Evolutionary conservation across 2,888 invertebrate genomes (phyloP).

Genomic region (Galerucella calmariensis): DNA sequence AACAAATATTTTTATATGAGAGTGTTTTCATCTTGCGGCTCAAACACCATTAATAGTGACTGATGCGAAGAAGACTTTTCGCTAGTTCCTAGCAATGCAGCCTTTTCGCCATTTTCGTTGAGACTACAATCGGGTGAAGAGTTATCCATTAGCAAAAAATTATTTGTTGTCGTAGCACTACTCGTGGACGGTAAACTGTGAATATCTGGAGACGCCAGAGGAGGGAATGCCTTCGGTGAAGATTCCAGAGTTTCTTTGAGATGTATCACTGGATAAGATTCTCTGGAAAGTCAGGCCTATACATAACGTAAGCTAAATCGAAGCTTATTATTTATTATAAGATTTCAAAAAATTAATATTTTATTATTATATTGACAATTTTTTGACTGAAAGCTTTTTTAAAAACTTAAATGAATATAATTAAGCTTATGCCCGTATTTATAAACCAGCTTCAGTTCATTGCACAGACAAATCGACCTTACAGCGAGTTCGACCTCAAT

Average conservation of each 20-base stretch:
- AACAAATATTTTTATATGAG: conserved; percentile 70
- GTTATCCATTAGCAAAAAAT: conserved; percentile 68
- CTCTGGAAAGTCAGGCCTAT: conserved; percentile 67
- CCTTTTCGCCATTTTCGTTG: conserved; percentile 66
- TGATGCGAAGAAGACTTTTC: conserved; percentile 78
- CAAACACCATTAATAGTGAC: conserved; percentile 80
- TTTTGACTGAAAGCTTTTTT: no score
- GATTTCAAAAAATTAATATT: not conserved
- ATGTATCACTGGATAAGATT: conserved; percentile 69
- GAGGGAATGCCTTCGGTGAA: conserved; percentile 66
- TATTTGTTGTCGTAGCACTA: conserved; percentile 65
- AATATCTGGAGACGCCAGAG: conserved; percentile 73
- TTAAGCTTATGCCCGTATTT: no score
- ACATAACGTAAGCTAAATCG: conserved; percentile 8
- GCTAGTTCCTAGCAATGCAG: conserved; percentile 70
- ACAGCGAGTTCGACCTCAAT: no score
- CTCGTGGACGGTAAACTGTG: conserved; percentile 69
- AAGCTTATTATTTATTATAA: no score
- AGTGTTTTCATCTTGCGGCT: conserved; percentile 87
- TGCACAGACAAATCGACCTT: no score
- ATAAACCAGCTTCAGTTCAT: no score
- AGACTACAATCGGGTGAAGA: conserved; percentile 55
- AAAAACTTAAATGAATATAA: no score
- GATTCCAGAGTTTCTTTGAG: conserved; percentile 61
- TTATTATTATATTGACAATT: no score